These are phyloP conservation scores for Latrodectus elegans DNA, from an alignment of 2,888 invertebrate species.

Conservation along the genomic window DNA sequence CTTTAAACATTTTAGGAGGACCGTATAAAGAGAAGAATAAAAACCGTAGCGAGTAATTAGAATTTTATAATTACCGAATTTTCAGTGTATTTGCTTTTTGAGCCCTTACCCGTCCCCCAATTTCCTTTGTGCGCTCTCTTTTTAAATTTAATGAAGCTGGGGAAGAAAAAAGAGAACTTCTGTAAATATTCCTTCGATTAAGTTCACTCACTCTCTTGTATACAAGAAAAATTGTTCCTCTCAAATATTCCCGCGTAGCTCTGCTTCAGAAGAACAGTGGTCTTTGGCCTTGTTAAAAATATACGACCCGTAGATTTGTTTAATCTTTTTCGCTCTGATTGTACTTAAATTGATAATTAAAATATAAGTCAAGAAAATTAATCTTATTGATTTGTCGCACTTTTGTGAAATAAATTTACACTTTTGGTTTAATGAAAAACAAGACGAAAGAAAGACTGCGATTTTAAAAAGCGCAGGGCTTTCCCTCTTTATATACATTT, in stretches of 20 bases:
- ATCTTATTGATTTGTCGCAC: slow-evolving; percentile 11
- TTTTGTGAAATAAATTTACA: background rate
- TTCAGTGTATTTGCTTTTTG: slow-evolving; percentile 23
- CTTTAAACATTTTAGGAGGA: background rate
- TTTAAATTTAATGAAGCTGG: slow-evolving; percentile 28
- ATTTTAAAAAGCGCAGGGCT: too few species aligned
- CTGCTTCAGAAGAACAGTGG: background rate
- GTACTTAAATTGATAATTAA: slow-evolving; percentile 10
- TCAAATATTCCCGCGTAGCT: background rate
- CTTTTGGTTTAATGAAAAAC: too few species aligned
- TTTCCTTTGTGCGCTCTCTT: slow-evolving; percentile 4
- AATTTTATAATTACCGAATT: slow-evolving; percentile 42
- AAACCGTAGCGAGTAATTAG: slow-evolving; percentile 27
- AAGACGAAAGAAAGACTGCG: too few species aligned
- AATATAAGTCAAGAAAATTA: slow-evolving; percentile 7
- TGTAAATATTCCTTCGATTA: slow-evolving; percentile 6
- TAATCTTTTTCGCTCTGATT: slow-evolving; percentile 6
- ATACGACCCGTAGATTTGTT: background rate
- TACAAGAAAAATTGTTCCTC: slow-evolving; percentile 8
- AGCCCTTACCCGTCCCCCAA: background rate
- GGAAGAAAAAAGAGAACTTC: slow-evolving; percentile 19
- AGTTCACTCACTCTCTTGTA: background rate
- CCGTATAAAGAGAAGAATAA: background rate
- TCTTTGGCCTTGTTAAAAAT: background rate
- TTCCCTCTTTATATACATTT: too few species aligned